Evolutionary conservation across 2,113 vertebrate species (phyloP).

Genomic region (Syrmaticus mikado): DNA sequence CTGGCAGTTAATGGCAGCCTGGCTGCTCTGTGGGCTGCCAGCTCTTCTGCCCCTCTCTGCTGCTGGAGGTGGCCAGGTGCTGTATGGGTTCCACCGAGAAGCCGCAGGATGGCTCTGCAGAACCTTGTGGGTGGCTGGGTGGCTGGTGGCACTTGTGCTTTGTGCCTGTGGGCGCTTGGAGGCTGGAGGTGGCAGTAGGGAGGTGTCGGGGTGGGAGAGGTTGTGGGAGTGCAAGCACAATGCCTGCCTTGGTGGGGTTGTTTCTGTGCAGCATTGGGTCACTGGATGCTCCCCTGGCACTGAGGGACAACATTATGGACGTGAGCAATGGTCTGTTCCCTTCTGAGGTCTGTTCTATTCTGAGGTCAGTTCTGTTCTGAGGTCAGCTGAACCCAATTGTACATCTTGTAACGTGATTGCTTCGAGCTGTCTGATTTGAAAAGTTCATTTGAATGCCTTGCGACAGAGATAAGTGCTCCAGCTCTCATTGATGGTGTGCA

Average conservation of each 20-base stretch:
- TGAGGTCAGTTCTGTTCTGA: conserved; percentile 72
- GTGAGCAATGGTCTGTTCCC: conserved; percentile 72
- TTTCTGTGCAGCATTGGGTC: conserved; percentile 50
- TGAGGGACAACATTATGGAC: conserved; percentile 67
- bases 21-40: background rate
- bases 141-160: background rate
- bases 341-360: conserved; percentile 72
- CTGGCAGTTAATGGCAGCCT: background rate
- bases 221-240: background rate
- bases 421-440: conserved; percentile 51
- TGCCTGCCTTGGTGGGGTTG: background rate
- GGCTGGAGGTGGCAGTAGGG: background rate
- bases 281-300: conserved; percentile 10
- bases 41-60: background rate
- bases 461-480: conserved; percentile 34
- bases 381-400: conserved; percentile 75
- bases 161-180: background rate
- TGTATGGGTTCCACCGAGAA: background rate
- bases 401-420: conserved; percentile 55
- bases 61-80: background rate
- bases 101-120: background rate
- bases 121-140: background rate
- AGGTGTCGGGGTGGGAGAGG: background rate
- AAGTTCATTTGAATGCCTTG: conserved; percentile 61
- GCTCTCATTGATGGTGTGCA: conserved; percentile 27